These are phyloP conservation scores for Coptodon rendalli DNA, from an alignment of 2,113 vertebrate species.

Conservation along the genomic window DNA sequence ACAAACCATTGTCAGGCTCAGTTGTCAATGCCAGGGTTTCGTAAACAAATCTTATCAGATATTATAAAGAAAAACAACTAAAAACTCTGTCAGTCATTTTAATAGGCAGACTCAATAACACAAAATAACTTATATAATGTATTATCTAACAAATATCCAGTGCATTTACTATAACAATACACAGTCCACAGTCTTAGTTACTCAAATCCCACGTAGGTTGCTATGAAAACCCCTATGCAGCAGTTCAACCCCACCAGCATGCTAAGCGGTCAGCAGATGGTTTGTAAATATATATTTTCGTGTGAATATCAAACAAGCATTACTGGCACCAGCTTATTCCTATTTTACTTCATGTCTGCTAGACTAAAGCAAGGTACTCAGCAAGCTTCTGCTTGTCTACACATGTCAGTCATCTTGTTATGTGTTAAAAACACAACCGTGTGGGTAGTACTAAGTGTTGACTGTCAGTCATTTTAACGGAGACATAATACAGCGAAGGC, in stretches of 20 bases:
- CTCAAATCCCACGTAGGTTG: neutral
- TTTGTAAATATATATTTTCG: neutral
- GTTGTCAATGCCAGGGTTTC: neutral
- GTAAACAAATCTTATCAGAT: neutral
- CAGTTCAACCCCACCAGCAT: neutral
- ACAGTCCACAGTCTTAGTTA: neutral
- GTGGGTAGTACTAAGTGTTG: neutral
- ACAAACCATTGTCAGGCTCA: neutral
- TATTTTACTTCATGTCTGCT: neutral
- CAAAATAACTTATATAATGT: neutral
- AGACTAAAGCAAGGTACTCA: neutral
- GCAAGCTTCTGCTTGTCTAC: neutral
- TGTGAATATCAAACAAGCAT: neutral
- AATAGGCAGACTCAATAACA: neutral
- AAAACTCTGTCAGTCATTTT: neutral
- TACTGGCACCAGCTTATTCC: neutral
- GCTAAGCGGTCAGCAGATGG: neutral
- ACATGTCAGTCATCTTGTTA: neutral
- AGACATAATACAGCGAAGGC: neutral
- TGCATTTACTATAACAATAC: neutral
- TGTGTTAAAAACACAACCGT: neutral
- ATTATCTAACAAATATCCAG: slow-evolving; percentile 7
- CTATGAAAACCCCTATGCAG: neutral
- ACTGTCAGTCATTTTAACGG: neutral
- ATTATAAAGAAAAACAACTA: neutral